Base-by-base conservation (phyloP, 2,797 vertebrate species). In the Decapterus maruadsi region DNA sequence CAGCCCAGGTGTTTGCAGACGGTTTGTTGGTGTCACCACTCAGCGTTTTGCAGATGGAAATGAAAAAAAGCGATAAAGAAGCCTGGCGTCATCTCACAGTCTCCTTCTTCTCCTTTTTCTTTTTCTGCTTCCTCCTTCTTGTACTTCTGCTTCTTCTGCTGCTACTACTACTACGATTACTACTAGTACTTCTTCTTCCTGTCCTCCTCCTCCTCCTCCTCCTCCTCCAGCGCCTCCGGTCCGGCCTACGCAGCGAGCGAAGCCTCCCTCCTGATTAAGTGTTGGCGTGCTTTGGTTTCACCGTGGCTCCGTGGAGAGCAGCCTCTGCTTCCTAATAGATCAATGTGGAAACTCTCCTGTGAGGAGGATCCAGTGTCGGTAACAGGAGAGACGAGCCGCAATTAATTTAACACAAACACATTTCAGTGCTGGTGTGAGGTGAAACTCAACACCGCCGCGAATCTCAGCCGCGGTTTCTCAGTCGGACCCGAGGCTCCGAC, bases 401-500 rank as follows among this genome's bases (percentile, higher is more conserved):
- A 94, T 95, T 95, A 88, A 95, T 95, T 95, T 92, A 93, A 92
- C 89, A 83, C 91, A 83, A 92, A 93, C 92, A 91, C 93, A 68
- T 93, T 90, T 91, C 57, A 83, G 79, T 68, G 71, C 53, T 2
- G 14, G 64, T 78, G 81, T 61, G 81, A 90, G 87, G 86, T 90
- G 94, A 87, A 96, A 95, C 79, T 4, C 11, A 75, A 94, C 69
- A 77, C 89, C 50, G 74, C 76, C 85, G 56, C 64, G 56, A 72
- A 78, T 70, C 79, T 87, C 74, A 72, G 77, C 87, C 80, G 26
- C 91, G 91, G 60, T 77, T 77, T 77, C 70, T 90, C 89, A 88
- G 45, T 87, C 87, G 56, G 72, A 48, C 48, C 59, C 61, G 22
- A 63, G 19, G 17, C 66, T 53, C 38, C 54, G 54, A 43, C 46